Base-by-base conservation (phyloP, 2,113 vertebrate species). In the Xerus inauris region DNA sequence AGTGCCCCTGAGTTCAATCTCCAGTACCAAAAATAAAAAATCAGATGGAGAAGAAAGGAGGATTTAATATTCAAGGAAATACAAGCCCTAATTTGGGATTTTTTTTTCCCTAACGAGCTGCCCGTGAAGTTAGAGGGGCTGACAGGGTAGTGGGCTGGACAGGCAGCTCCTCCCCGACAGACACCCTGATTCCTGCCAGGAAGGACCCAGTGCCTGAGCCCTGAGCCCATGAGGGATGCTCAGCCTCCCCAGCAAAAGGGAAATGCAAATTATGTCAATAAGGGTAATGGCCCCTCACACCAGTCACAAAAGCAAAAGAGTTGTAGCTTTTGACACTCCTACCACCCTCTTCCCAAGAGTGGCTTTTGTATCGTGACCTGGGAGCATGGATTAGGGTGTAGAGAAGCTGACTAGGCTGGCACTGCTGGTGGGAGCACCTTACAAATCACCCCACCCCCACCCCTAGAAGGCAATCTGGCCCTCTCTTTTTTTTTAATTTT, bases 241-340 rank as follows among this genome's bases (percentile, higher is more conserved):
- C 32, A 24, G 87, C 19, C 79, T 84, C 59, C 59, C n/a, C 0
- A 4, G 75, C 3, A 79, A 62, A 45, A 2, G 13, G 94, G 81
- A 97, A 91, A 95, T 92, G 93, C 91, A 93, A 94, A 94, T 92
- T 19, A 75, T 65, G 65, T 57, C 72, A 62, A 42, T 57, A 80
- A 77, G 93, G 71, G 69, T 65, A 32, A 32, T 1, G 57, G 64
- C 38, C 73, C 49, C 69, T 28, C 71, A 28, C 75, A 49, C 38
- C 0, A 8, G 57, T 54, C 85, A 91, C 82, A 79, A 95, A 97
- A 64, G 49, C 82, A 69, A 94, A 87, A 83, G n/a, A n/a, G n/a
- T n/a, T n/a, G n/a, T n/a, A n/a, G n/a, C n/a, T n/a, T n/a, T n/a
- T n/a, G n/a, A n/a, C n/a, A n/a, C n/a, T n/a, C n/a, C n/a, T n/a